phyloP scores from a whole-genome alignment of 2,113 vertebrate genomes.

The Ailuropoda melanoleuca region DNA sequence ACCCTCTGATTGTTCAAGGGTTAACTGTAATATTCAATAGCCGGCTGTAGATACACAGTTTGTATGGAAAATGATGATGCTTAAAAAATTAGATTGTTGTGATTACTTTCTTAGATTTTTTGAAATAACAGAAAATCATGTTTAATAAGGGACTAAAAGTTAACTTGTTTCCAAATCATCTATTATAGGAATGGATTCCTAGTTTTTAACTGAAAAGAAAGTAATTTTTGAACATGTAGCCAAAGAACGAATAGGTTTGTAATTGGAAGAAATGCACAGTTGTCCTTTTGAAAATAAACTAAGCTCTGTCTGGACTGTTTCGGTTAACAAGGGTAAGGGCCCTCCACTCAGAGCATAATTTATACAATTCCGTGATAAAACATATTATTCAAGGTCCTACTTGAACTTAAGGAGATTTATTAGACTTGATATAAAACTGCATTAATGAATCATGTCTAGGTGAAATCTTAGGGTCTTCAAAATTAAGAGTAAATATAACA shows the following conservation, averaged over 20 bases:
- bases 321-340: not conserved
- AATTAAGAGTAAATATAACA: constrained; percentile 71
- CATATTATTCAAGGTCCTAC: constrained; percentile 63
- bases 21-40: not conserved
- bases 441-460: constrained; percentile 68
- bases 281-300: constrained; percentile 38
- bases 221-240: not conserved
- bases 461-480: constrained; percentile 41
- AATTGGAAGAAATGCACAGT: not conserved
- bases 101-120: not conserved
- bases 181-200: not conserved
- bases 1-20: not conserved
- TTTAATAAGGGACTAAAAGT: not conserved
- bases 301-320: not conserved
- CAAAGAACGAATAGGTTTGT: not conserved
- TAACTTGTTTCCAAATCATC: not conserved
- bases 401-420: constrained; percentile 71
- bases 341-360: constrained; percentile 53
- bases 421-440: constrained; percentile 44
- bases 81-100: not conserved
- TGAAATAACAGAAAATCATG: not conserved
- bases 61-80: not conserved
- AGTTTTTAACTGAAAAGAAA: not conserved
- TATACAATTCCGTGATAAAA: constrained; percentile 62
- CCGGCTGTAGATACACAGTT: not conserved